Conservation (phyloP, 2,113 vertebrate genomes). For the Ia io region DNA sequence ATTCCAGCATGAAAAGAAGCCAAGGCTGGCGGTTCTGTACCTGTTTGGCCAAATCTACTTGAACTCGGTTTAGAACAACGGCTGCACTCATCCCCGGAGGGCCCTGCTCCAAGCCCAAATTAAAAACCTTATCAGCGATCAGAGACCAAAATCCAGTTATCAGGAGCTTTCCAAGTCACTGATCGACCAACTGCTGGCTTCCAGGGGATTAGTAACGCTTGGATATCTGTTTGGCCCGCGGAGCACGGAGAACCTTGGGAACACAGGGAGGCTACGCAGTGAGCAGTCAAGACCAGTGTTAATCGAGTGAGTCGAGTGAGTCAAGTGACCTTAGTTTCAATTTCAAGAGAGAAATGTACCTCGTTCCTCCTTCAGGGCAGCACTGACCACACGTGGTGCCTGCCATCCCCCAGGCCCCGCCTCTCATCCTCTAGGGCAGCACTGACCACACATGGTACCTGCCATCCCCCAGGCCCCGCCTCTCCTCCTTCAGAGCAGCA, state of each 20-base stretch:
- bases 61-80: conserved; percentile 13
- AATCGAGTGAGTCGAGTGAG: conserved; percentile 19
- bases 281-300: background rate
- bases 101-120: conserved; percentile 37
- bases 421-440: background rate
- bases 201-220: conserved; percentile 28
- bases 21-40: background rate
- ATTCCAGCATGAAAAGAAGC: background rate
- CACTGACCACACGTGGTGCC: background rate
- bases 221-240: background rate
- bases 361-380: background rate
- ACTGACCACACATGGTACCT: background rate
- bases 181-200: background rate
- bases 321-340: conserved; percentile 4
- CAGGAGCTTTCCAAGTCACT: conserved; percentile 4
- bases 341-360: background rate
- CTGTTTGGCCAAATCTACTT: background rate
- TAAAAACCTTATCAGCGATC: conserved; percentile 56
- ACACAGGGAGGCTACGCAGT: background rate
- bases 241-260: background rate
- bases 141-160: conserved; percentile 7
- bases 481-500: too few relatives aligned
- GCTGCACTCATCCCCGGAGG: background rate
- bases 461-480: background rate
- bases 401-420: background rate